These are phyloP conservation scores for Otus scops DNA, from an alignment of 2,797 vertebrate species.

Conservation along the genomic window DNA sequence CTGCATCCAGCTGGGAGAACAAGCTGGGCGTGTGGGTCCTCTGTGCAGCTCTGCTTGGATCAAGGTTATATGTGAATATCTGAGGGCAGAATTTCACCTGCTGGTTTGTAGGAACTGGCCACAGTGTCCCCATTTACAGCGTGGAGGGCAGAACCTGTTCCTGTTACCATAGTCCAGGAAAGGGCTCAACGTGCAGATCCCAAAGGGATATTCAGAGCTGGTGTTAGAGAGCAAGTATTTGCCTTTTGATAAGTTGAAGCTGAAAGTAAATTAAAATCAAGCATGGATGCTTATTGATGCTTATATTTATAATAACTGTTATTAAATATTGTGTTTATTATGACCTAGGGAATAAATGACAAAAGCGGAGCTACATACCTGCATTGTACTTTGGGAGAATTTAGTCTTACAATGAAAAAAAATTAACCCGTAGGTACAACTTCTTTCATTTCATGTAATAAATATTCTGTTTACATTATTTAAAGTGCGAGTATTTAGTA, in stretches of 20 bases:
- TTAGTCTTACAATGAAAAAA: constrained; percentile 48
- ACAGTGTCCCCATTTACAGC: not conserved
- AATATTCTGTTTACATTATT: constrained; percentile 64
- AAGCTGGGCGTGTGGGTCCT: not conserved
- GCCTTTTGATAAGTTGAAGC: not conserved
- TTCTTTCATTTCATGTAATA: constrained; percentile 31
- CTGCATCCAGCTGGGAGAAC: not conserved
- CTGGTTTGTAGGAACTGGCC: not conserved
- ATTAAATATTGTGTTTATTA: not conserved
- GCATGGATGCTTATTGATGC: not conserved
- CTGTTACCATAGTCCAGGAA: rapidly evolving
- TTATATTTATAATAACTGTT: not conserved
- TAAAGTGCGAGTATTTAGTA: constrained; percentile 40
- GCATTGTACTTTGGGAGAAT: not conserved
- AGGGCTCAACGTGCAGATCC: not conserved
- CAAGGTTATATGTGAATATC: not conserved
- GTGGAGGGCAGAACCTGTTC: not conserved
- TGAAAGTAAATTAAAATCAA: not conserved
- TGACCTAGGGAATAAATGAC: not conserved
- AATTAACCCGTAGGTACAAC: constrained; percentile 23
- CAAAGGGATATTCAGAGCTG: not conserved
- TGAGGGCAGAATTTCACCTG: not conserved
- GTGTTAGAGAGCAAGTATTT: not conserved
- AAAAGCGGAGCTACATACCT: not conserved
- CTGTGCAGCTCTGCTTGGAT: not conserved